phyloP scores from a whole-genome alignment of 2,113 vertebrate species.

The Cynocephalus volans region DNA sequence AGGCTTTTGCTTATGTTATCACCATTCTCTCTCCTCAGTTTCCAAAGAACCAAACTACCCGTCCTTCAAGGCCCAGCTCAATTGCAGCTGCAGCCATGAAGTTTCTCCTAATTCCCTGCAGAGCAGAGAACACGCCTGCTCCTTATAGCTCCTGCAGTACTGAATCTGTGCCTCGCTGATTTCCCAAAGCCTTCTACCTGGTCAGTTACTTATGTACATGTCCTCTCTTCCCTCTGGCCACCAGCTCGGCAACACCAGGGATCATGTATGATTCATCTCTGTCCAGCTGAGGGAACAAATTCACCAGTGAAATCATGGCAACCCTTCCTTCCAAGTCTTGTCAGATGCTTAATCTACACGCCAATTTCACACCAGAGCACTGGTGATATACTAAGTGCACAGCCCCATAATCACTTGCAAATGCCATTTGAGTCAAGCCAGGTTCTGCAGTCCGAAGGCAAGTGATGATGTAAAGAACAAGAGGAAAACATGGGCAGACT shows the following conservation, averaged over 20 bases:
- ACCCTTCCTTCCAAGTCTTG: not conserved
- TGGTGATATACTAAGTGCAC: not conserved
- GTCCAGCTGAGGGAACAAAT: not conserved
- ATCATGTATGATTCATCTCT: not conserved
- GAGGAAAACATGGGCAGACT: not conserved
- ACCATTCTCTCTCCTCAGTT: not conserved
- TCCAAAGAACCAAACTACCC: not conserved
- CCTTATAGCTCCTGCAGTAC: rapidly evolving
- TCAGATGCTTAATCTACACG: not conserved
- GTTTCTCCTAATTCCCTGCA: not conserved
- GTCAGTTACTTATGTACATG: not conserved
- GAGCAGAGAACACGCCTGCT: not conserved
- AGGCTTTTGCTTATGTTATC: not conserved
- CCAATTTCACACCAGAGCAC: not conserved
- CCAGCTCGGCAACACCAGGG: not conserved
- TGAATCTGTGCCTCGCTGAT: not conserved
- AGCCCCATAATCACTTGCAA: not conserved
- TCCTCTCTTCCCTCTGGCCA: not conserved
- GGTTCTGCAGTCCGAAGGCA: not conserved
- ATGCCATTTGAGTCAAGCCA: not conserved
- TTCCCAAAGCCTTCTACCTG: not conserved
- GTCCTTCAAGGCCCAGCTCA: not conserved
- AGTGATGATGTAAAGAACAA: not conserved
- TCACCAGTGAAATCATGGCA: rapidly evolving
- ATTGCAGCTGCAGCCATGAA: not conserved